A percentile compares a stretch with the other conserved stretches of the same genome.
Conservation (phyloP, 2,888 invertebrate genomes). For the Pseudococcus viburni region DNA sequence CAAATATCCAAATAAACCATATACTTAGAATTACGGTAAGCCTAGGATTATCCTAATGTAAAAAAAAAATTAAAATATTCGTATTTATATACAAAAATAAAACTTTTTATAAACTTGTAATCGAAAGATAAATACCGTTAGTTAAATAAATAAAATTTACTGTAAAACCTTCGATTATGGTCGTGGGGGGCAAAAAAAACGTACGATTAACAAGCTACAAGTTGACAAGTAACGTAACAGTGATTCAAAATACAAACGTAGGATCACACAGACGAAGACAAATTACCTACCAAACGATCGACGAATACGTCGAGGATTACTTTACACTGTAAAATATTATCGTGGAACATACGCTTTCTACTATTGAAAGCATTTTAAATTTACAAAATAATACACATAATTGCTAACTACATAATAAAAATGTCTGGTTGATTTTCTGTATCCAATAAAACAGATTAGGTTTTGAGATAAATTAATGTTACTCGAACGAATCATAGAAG, state of each 20-base stretch:
- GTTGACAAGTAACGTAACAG: slow-evolving; percentile 20
- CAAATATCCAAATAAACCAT: slow-evolving; percentile 64
- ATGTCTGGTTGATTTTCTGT: background rate
- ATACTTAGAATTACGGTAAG: slow-evolving; percentile 48
- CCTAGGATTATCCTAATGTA: slow-evolving; percentile 47
- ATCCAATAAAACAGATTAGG: too few relatives aligned
- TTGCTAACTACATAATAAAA: slow-evolving; percentile 36
- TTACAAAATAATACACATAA: slow-evolving; percentile 11
- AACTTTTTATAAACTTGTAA: slow-evolving; percentile 44
- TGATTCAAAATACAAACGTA: background rate
- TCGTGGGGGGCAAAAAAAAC: slow-evolving; percentile 23
- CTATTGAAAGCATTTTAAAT: background rate
- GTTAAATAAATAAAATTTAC: slow-evolving; percentile 42
- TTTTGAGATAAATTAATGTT: background rate
- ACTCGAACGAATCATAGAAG: background rate
- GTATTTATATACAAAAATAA: slow-evolving; percentile 60
- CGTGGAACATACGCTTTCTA: background rate
- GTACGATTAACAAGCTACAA: slow-evolving; percentile 21
- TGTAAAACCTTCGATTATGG: slow-evolving; percentile 18
- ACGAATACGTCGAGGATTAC: background rate
- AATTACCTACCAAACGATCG: slow-evolving; percentile 18
- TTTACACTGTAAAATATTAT: slow-evolving; percentile 15
- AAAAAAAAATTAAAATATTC: slow-evolving; percentile 44
- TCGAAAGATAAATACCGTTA: slow-evolving; percentile 51
- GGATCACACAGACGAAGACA: background rate